Base-by-base conservation (phyloP, 2,888 invertebrate species). In the Apamea monoglypha region DNA sequence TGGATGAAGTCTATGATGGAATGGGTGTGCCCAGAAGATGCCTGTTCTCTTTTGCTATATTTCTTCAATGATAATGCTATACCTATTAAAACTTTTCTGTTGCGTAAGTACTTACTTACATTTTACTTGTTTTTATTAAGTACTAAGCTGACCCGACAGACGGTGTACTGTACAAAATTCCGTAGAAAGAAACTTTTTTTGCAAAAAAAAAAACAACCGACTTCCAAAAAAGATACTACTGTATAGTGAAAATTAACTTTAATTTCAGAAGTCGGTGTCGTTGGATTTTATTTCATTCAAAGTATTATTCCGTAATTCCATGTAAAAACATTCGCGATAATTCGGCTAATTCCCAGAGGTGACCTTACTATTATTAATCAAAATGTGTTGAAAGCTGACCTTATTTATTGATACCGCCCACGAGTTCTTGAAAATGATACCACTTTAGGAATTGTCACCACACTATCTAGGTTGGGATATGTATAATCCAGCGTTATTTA, bases 381-480 rank as follows among this genome's bases (percentile, higher is more conserved):
- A 66, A 74, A 7, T 29, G 47, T 44, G n/a, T 56, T 56, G 5
- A 50, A 50, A 50, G 18, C 18, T 18, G 50, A 50, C 50, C 50
- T 18, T 18, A 50, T 18, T 50, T 16, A 50, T 50, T 50, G 12
- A 36, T 36, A 59, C 47, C 29, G 10, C 59, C 76, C 47, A 82
- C 83, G 21, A 56, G 1, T 76, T 67, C 66, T 80, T 14, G 50
- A 21, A 50, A 83, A 66, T 40, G 0, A n/a, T 61, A 14, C 6
- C n/a, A 36, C n/a, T 78, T 66, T 36, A 32, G 16, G 44, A 66
- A 47, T 66, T 78, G 14, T 4, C 47, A 16, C 44, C 25, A 16
- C 3, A n/a, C 12, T 8, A 25, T 18, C 29, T 44, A 66, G 44
- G 32, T 8, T 64, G 4, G 29, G 5, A 32, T 32, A 36, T 47